Percentiles rank a stretch among this genome's conserved stretches.
Conservation (phyloP, 2,797 vertebrate species). For the Notamacropus eugenii region DNA sequence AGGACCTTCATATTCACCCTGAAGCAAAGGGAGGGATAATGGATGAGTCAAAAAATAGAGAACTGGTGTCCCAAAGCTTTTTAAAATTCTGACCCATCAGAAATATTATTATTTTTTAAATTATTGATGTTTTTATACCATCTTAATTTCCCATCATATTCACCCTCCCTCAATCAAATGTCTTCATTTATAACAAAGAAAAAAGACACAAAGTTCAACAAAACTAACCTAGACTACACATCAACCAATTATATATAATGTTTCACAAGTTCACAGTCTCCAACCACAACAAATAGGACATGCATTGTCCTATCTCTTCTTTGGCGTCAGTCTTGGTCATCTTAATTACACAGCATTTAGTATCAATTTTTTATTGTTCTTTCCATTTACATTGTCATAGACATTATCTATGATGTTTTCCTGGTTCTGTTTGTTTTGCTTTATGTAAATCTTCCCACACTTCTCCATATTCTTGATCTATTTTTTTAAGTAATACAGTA, state of each 20-base stretch:
- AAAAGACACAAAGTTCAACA: not conserved
- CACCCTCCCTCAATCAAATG: not conserved
- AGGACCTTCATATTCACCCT: conserved; percentile 94
- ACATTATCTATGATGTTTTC: not conserved
- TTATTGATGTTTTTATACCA: not conserved
- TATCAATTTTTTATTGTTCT: not conserved
- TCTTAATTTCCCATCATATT: not conserved
- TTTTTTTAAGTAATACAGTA: not conserved
- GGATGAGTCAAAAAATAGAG: conserved; percentile 7
- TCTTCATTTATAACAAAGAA: not conserved
- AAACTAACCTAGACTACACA: not conserved
- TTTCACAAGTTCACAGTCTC: not conserved
- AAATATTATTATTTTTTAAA: not conserved
- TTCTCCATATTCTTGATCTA: not conserved
- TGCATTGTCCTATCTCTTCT: not conserved
- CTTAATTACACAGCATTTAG: not conserved
- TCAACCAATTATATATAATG: not conserved
- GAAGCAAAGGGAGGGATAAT: conserved; percentile 45
- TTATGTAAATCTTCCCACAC: not conserved
- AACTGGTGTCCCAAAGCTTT: not conserved
- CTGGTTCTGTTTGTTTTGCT: not conserved
- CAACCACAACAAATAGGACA: not conserved
- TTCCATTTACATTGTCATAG: not conserved
- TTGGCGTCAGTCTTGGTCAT: not conserved
- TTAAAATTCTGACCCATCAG: not conserved